These are phyloP conservation scores for Fissipunctia ypsillon DNA, from an alignment of 2,888 invertebrate genomes.

Conservation along the genomic window DNA sequence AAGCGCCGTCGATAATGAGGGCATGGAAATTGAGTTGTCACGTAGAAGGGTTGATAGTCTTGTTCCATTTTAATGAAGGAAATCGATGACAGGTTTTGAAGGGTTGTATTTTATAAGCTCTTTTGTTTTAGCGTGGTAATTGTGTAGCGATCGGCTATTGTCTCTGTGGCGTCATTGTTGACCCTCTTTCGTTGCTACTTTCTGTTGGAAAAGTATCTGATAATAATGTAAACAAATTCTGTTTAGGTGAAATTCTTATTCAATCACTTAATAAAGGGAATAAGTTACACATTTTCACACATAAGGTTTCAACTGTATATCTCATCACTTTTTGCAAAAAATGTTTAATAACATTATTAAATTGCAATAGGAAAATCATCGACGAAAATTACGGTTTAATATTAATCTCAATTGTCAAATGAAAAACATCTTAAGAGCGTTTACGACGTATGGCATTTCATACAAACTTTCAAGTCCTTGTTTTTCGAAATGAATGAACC, in stretches of 20 bases:
- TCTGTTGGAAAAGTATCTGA: neutral
- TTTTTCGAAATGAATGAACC: no score
- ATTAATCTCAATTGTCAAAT: no score
- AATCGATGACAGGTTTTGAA: neutral
- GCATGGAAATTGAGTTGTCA: constrained; percentile 46
- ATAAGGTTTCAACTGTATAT: neutral
- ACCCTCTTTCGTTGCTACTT: neutral
- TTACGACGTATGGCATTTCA: no score
- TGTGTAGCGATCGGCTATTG: neutral
- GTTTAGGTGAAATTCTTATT: no score
- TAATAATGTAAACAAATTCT: neutral
- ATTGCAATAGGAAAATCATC: no score
- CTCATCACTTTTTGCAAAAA: neutral
- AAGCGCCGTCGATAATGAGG: constrained; percentile 45
- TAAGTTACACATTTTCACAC: neutral
- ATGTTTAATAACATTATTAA: no score
- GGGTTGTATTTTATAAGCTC: constrained; percentile 16
- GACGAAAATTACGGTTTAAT: no score
- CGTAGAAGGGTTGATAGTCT: constrained; percentile 13
- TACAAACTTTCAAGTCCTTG: no score
- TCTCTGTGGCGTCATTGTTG: neutral
- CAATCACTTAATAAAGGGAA: neutral
- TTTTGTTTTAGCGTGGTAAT: neutral
- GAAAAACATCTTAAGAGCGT: no score
- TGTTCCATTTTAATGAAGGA: constrained; percentile 39